phyloP scores from a whole-genome alignment of 2,888 invertebrate genomes.

The Synanthedon tipuliformis region DNA sequence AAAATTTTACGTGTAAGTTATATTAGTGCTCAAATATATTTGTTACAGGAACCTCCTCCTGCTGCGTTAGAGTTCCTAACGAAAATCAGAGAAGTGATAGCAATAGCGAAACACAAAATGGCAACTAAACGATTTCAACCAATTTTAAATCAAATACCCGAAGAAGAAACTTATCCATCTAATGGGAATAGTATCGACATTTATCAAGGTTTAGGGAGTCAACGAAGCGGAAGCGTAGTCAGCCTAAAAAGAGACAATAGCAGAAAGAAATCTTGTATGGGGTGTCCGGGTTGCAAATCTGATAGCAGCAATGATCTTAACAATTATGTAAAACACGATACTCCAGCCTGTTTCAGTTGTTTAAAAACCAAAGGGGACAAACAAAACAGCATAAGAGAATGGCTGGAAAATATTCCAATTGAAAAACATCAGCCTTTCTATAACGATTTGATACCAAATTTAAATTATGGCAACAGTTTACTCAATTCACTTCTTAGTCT shows the following conservation, averaged over 20 bases:
- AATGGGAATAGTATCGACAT: conserved; percentile 62
- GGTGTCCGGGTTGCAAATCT: conserved; percentile 75
- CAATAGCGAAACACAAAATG: conserved; percentile 91
- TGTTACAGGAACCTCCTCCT: conserved; percentile 85
- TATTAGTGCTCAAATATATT: conserved; percentile 6
- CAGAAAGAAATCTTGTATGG: conserved; percentile 70
- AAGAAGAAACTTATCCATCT: conserved; percentile 74
- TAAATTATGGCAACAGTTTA: conserved; percentile 25
- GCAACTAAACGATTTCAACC: conserved; percentile 83
- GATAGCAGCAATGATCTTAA: conserved; percentile 31
- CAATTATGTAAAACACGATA: conserved; percentile 53
- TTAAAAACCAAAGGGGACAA: conserved; percentile 74
- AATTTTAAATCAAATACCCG: conserved; percentile 82
- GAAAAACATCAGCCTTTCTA: conserved; percentile 35
- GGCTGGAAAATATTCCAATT: conserved; percentile 79
- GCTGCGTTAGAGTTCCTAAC: conserved; percentile 90
- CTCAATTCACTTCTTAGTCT: conserved; percentile 47
- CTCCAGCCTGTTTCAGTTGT: conserved; percentile 66
- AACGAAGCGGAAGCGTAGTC: conserved; percentile 65
- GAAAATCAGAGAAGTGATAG: conserved; percentile 90
- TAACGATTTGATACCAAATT: conserved; percentile 29
- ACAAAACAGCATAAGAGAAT: conserved; percentile 79
- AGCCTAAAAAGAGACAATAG: conserved; percentile 74
- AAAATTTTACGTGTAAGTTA: background rate
- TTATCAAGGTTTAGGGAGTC: conserved; percentile 58